Conservation (phyloP, 1,140 invertebrate genomes). For the Eumaeus atala region DNA sequence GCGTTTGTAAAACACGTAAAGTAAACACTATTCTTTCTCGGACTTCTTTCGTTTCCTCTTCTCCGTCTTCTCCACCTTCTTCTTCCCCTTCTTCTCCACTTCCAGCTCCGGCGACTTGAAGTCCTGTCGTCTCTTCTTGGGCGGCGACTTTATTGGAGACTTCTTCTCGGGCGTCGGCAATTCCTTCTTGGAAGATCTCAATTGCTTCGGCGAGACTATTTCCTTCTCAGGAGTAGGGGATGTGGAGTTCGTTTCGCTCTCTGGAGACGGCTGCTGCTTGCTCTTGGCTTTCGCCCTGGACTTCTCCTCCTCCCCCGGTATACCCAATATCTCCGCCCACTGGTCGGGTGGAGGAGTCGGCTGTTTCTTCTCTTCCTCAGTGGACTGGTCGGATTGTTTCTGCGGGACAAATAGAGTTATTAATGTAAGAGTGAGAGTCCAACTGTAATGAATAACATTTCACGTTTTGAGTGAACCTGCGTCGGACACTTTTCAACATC, state of each 20-base stretch:
- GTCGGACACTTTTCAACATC: slow-evolving; percentile 34
- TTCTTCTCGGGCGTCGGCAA: slow-evolving; percentile 35
- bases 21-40: slow-evolving; percentile 68
- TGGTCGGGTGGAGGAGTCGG: slow-evolving; percentile 61
- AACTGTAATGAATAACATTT: background rate
- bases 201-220: slow-evolving; percentile 40
- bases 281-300: slow-evolving; percentile 27
- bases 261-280: slow-evolving; percentile 23
- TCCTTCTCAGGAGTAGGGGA: slow-evolving; percentile 35
- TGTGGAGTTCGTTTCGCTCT: slow-evolving; percentile 26
- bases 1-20: slow-evolving; percentile 51
- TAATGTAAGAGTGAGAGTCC: slow-evolving; percentile 2
- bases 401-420: slow-evolving; percentile 36
- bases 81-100: slow-evolving; percentile 37
- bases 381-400: slow-evolving; percentile 37
- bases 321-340: slow-evolving; percentile 65
- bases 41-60: slow-evolving; percentile 58
- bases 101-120: slow-evolving; percentile 45
- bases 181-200: slow-evolving; percentile 56
- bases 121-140: slow-evolving; percentile 50
- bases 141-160: slow-evolving; percentile 42
- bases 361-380: slow-evolving; percentile 51
- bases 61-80: slow-evolving; percentile 42
- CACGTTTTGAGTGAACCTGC: slow-evolving; percentile 37
- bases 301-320: slow-evolving; percentile 42